Base-by-base conservation (phyloP, 2,113 vertebrate species). In the Dermatemys mawii region DNA sequence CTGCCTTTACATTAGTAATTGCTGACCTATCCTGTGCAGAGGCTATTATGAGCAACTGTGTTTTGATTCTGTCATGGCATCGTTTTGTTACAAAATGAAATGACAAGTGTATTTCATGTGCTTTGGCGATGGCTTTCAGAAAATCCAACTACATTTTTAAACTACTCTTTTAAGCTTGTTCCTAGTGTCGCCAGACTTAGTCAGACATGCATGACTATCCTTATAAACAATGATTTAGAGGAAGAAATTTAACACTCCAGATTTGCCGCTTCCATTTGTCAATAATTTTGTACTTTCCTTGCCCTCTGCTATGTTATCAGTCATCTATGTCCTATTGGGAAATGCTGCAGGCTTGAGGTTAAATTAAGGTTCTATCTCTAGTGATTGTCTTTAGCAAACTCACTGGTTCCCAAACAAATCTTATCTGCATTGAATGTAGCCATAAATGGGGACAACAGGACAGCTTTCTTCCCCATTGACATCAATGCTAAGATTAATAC, bases 361-460 rank as follows among this genome's bases (percentile, higher is more conserved):
- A 98, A 98, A 98, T 98, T 98, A 98, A 97, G 97, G 95, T 96
- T 93, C 95, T 97, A 91, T 97, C 96, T 95, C 94, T 57, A 94
- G 96, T 93, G 96, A 98, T 97, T 95, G 96, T 98, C 96, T 98
- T 95, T 97, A 93, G 93, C 93, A 97, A 97, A 93, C 83, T 73
- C 84, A 95, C 93, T 79, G 4, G 0, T 95, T 96, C 92, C 94
- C 95, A 97, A 97, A 97, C 94, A 97, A 97, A 97, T 51, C 87
- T 97, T 97, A 94, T 97, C 95, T 95, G 93, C 95, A 97, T 97
- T 96, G 86, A 89, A 92, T 84, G 75, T 51, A 90, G 86, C 54
- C 78, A 67, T 88, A 97, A 96, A 95, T 81, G 44, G 89, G 81
- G 85, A 95, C 70, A 91, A 46, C 46, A 95, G 32, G 32, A 70